A percentile compares a stretch with the other conserved stretches of the same genome.
Conservation (phyloP, 2,888 invertebrate species). For the Lymantria monacha region DNA sequence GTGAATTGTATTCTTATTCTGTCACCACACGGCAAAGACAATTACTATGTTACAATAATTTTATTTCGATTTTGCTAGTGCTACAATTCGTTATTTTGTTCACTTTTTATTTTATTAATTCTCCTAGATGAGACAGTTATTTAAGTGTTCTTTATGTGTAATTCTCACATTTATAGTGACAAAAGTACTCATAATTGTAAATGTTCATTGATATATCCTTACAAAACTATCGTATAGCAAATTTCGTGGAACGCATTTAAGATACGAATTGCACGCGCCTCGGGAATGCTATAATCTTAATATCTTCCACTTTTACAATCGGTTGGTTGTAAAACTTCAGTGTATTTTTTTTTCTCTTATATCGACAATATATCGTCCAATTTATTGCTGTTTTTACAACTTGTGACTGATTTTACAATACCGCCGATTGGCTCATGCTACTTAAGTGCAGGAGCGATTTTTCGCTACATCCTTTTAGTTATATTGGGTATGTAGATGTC, state of each 20-base stretch:
- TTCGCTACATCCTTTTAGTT: conserved; percentile 26
- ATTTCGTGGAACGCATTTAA: conserved; percentile 57
- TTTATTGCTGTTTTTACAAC: conserved; percentile 71
- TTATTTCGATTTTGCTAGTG: too few relatives aligned
- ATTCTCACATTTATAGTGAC: too few relatives aligned
- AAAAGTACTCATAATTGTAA: too few relatives aligned
- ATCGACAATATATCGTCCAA: conserved; percentile 69
- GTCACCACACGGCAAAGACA: too few relatives aligned
- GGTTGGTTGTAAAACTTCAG: conserved; percentile 53
- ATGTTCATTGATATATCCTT: not conserved
- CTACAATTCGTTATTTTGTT: too few relatives aligned
- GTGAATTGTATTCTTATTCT: too few relatives aligned
- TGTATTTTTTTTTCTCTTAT: conserved; percentile 41
- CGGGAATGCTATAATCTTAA: conserved; percentile 38
- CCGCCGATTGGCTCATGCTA: conserved; percentile 54
- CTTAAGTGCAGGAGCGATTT: conserved; percentile 39
- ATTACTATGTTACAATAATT: too few relatives aligned
- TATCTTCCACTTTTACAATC: conserved; percentile 73
- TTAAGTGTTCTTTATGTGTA: too few relatives aligned
- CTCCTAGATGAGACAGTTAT: too few relatives aligned
- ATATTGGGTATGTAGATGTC: conserved; percentile 26
- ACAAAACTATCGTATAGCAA: conserved; percentile 28
- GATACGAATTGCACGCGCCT: conserved; percentile 51
- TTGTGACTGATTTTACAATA: conserved; percentile 77
- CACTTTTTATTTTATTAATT: too few relatives aligned